Base-by-base conservation (phyloP, 2,113 vertebrate genomes). In the Neoarius graeffei region DNA sequence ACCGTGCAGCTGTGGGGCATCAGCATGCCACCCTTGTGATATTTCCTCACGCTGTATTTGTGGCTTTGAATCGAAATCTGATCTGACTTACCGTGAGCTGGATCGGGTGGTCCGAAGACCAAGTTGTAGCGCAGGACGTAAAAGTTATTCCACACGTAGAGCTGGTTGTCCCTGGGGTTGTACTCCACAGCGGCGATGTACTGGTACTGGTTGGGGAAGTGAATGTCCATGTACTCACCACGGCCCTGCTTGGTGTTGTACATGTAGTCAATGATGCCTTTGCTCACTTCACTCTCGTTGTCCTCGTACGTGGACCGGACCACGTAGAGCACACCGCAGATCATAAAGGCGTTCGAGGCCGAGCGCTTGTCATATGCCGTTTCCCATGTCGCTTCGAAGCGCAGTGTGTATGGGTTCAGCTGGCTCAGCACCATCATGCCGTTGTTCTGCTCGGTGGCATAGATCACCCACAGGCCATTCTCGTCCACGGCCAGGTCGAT, bases 61-160 rank as follows among this genome's bases (percentile, higher is more conserved):
- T 27, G 76, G 25, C 15, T 27, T 56, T 35, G 17, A 81, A 35
- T 11, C 1, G 7, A 50, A 81, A 60, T 81, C 80, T 23, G 56
- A 62, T 67, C 82, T n/a, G 83, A 67, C 95, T 96, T 97, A 99
- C 98, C 98, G 95, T 99, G 97, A 90, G 97, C 97, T 92, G 98
- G 97, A 94, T 99, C 98, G 35, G 98, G 98, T 50, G 97, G 98
- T 90, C 97, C 97, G 81, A 99, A 99, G 91, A 97, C 97, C 94
- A 99, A 94, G 90, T 97, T 97, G 85, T 99, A 99, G 87, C 97
- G 95, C 93, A 99, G 96, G 92, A 99, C 97, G 94, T 99, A 99
- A 94, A 98, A 99, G 95, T 99, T 99, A 96, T 99, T 99, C 98
- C 98, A 99, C 85, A 99, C 98, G 4, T 99, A 99, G 1, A 99